These are phyloP conservation scores for Zosterops lateralis DNA, from an alignment of 2,113 vertebrate species.

Conservation along the genomic window DNA sequence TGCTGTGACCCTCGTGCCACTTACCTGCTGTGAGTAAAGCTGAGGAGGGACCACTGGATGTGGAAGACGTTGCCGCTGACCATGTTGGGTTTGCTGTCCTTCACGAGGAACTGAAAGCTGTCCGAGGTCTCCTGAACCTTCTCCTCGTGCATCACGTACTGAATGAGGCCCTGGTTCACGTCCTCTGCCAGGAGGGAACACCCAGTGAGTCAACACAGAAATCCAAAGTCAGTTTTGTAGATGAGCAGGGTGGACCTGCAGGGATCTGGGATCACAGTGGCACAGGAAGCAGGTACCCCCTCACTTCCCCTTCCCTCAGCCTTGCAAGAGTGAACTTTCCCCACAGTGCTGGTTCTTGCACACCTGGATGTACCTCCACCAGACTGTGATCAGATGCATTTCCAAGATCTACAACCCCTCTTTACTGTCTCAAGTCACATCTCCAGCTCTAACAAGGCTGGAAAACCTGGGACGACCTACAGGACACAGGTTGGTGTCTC, in stretches of 20 bases:
- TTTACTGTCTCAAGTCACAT: not conserved
- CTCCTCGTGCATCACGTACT: constrained; percentile 84
- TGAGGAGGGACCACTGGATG: constrained; percentile 96
- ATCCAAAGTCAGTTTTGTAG: not conserved
- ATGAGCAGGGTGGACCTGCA: accelerated
- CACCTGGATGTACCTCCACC: not conserved
- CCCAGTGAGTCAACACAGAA: not conserved
- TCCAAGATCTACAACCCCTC: not conserved
- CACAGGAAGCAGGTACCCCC: not conserved
- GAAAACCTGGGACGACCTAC: not conserved
- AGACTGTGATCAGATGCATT: not conserved
- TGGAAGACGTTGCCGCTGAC: constrained; percentile 90
- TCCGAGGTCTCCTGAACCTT: constrained; percentile 82
- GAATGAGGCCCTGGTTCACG: constrained; percentile 90
- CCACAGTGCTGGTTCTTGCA: accelerated
- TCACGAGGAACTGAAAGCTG: constrained; percentile 93
- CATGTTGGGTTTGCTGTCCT: constrained; percentile 90
- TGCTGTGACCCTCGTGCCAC: not conserved
- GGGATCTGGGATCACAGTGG: accelerated
- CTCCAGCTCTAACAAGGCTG: not conserved
- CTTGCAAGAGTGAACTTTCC: not conserved
- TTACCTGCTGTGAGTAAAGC: constrained; percentile 87
- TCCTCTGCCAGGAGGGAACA: constrained; percentile 77
- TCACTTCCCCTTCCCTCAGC: not conserved
- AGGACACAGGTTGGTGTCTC: not conserved